Evolutionary conservation across 64 coral and sea anemone species (phyloP).

Genomic region (Montipora efflorescens): DNA sequence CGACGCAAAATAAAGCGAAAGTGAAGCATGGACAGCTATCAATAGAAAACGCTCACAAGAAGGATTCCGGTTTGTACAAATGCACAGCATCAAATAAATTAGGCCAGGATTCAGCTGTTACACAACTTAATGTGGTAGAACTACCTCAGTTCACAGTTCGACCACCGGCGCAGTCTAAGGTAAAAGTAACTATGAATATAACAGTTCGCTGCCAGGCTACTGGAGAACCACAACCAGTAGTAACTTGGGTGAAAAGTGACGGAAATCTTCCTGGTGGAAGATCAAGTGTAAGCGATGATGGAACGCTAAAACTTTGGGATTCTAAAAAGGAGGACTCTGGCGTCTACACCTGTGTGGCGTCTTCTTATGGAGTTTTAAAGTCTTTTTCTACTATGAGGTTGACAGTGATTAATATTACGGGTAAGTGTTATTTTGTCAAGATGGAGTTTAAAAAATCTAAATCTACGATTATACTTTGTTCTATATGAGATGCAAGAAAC

Average conservation of each 20-base stretch:
- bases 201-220: not conserved
- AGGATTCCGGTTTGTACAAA: conserved; percentile 46
- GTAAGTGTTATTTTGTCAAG: too few species aligned
- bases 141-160: not conserved
- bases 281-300: not conserved
- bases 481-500: too few species aligned
- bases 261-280: not conserved
- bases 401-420: not conserved
- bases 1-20: not conserved
- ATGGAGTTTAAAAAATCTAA: too few species aligned
- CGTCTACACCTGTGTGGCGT: conserved; percentile 26
- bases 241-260: conserved; percentile 26
- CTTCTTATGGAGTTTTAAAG: not conserved
- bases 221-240: conserved; percentile 31
- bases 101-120: conserved; percentile 2
- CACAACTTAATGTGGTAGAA: conserved; percentile 10
- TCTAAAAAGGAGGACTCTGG: not conserved
- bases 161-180: not conserved
- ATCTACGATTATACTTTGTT: too few species aligned
- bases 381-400: not conserved
- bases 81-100: conserved; percentile 42
- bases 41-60: not conserved
- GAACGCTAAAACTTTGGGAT: conserved; percentile 24
- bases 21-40: not conserved
- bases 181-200: not conserved